A percentile compares a stretch with the other conserved stretches of the same genome.
Conservation (phyloP, 1,140 invertebrate species). For the Battus philenor region DNA sequence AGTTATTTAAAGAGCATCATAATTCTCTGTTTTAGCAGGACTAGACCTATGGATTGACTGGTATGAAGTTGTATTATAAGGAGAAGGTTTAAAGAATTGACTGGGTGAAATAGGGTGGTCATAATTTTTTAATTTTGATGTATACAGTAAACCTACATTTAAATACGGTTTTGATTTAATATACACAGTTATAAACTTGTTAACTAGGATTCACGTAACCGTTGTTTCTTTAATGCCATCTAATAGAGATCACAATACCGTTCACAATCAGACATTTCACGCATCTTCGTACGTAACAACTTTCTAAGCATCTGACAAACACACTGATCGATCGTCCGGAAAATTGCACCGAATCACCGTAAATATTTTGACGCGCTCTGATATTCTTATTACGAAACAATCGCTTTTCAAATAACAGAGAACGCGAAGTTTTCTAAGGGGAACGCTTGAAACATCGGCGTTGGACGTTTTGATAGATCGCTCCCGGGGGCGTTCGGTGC, state of each 20-base stretch:
- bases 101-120: too few relatives aligned
- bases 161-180: too few relatives aligned
- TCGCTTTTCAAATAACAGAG: slow-evolving; percentile 47
- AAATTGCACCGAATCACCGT: slow-evolving; percentile 57
- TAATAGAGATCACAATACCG: slow-evolving; percentile 39
- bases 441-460: slow-evolving; percentile 41
- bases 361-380: slow-evolving; percentile 67
- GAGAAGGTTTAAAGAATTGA: too few relatives aligned
- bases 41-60: too few relatives aligned
- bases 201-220: too few relatives aligned
- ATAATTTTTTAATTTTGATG: too few relatives aligned
- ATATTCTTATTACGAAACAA: slow-evolving; percentile 66
- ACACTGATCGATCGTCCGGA: slow-evolving; percentile 61
- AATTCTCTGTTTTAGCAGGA: too few relatives aligned
- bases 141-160: too few relatives aligned
- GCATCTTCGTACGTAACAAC: slow-evolving; percentile 38
- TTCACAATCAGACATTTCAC: slow-evolving; percentile 60
- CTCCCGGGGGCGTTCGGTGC: slow-evolving; percentile 35
- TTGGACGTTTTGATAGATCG: slow-evolving; percentile 58
- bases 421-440: slow-evolving; percentile 31
- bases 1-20: too few relatives aligned
- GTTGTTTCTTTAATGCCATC: too few relatives aligned
- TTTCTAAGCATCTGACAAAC: slow-evolving; percentile 48
- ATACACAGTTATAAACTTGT: too few relatives aligned
- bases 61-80: too few relatives aligned